Evolutionary conservation across 2,797 vertebrate genomes (phyloP).

Genomic region (Neoniphon sammara): DNA sequence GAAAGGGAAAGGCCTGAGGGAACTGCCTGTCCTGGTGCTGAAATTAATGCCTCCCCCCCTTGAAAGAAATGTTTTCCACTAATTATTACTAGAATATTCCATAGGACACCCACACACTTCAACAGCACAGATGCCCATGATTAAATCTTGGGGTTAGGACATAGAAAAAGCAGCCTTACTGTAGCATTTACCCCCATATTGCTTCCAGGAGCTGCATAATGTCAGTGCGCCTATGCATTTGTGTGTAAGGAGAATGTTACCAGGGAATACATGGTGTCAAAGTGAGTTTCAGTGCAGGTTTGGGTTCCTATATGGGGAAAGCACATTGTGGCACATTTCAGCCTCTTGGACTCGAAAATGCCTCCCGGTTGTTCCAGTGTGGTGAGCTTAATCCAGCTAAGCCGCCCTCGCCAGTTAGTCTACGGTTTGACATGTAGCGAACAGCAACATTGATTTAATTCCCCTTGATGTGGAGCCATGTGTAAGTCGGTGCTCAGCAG

Average conservation of each 20-base stretch:
- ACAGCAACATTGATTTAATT: slow-evolving; percentile 72
- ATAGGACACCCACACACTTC: slow-evolving; percentile 27
- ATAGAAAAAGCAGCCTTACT: slow-evolving; percentile 26
- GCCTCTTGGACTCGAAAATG: slow-evolving; percentile 43
- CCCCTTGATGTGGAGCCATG: slow-evolving; percentile 73
- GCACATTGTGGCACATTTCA: not conserved
- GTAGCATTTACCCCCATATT: slow-evolving; percentile 12
- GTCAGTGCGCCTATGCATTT: slow-evolving; percentile 37
- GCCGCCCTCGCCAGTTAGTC: slow-evolving; percentile 43
- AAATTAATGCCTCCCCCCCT: slow-evolving; percentile 7
- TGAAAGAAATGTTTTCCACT: slow-evolving; percentile 21
- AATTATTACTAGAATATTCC: slow-evolving; percentile 47
- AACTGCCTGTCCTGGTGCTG: not conserved
- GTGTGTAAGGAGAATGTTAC: slow-evolving; percentile 17
- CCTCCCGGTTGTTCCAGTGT: slow-evolving; percentile 49
- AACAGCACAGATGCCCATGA: slow-evolving; percentile 26
- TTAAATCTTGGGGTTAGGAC: slow-evolving; percentile 34
- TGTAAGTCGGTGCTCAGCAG: slow-evolving; percentile 77
- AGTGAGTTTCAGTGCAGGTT: slow-evolving; percentile 18
- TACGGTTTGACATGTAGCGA: slow-evolving; percentile 66
- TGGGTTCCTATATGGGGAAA: not conserved
- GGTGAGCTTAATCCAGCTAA: slow-evolving; percentile 61
- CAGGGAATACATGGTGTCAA: not conserved
- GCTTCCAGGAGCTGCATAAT: slow-evolving; percentile 35
- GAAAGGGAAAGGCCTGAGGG: slow-evolving; percentile 9